These are phyloP conservation scores for Neopelma chrysocephalum DNA, from an alignment of 2,797 vertebrate species.

Conservation along the genomic window DNA sequence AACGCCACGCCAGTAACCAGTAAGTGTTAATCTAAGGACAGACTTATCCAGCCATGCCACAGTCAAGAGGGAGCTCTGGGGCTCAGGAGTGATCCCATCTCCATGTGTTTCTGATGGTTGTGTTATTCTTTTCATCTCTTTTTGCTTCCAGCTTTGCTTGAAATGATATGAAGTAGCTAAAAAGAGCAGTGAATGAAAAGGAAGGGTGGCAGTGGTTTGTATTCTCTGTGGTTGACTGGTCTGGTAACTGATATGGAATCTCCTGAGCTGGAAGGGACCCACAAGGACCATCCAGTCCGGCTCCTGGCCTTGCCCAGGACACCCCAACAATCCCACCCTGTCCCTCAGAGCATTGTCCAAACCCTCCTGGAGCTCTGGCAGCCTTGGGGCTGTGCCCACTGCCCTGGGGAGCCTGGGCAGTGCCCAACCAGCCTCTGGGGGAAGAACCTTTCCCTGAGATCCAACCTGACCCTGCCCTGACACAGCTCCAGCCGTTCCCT, in stretches of 20 bases:
- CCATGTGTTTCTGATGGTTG: not conserved
- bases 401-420: not conserved
- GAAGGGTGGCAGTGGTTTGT: not conserved
- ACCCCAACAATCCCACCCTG: not conserved
- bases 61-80: not conserved
- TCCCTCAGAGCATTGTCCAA: accelerated
- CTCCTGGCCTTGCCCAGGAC: not conserved
- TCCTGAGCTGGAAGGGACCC: not conserved
- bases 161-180: not conserved
- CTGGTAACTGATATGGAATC: not conserved
- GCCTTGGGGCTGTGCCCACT: accelerated
- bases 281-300: not conserved
- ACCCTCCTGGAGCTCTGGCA: not conserved
- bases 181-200: not conserved
- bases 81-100: not conserved
- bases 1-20: conserved; percentile 95
- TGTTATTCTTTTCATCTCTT: not conserved
- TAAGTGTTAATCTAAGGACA: conserved; percentile 83
- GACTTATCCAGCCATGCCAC: accelerated
- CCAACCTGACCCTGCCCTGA: accelerated
- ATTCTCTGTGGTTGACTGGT: not conserved
- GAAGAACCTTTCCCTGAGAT: accelerated
- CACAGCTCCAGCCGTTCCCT: not conserved
- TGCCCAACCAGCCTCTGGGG: not conserved
- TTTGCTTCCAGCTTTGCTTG: not conserved